Evolutionary conservation across 2,888 invertebrate species (phyloP).

Genomic region (Leucozona laternaria): DNA sequence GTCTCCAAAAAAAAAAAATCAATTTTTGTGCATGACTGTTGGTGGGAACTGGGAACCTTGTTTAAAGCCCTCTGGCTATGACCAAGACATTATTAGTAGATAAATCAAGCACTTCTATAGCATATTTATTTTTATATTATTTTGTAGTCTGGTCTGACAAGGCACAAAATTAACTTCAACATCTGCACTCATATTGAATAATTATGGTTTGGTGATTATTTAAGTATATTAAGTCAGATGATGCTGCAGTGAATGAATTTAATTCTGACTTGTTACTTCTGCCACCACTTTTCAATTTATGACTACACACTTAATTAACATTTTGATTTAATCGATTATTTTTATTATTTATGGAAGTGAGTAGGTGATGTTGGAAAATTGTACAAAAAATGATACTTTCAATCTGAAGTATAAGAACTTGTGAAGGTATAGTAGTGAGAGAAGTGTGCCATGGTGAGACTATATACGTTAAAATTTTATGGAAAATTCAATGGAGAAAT

Average conservation of each 20-base stretch:
- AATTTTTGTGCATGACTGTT: slow-evolving; percentile 12
- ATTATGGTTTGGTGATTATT: background rate
- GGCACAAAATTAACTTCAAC: slow-evolving; percentile 17
- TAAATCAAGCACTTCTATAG: no score
- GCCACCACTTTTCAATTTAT: background rate
- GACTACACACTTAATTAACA: background rate
- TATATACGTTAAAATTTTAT: background rate
- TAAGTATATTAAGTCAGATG: background rate
- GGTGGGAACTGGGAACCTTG: no score
- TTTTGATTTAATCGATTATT: slow-evolving; percentile 13
- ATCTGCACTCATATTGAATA: background rate
- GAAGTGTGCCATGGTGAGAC: slow-evolving; percentile 7
- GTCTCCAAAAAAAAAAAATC: background rate
- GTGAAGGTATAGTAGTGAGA: background rate
- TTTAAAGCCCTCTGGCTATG: background rate
- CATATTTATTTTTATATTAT: background rate
- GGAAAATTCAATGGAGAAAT: background rate
- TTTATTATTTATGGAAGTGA: background rate
- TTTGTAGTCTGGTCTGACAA: slow-evolving; percentile 1
- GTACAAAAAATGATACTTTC: background rate
- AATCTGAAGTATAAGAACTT: background rate
- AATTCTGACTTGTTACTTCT: background rate
- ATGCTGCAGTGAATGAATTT: background rate
- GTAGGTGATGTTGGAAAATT: background rate
- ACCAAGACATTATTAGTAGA: slow-evolving; percentile 17